Evolutionary conservation across 2,888 invertebrate species (phyloP), one percentile per base, ranked within the genome.

Genomic region (Eustalomyia histrio): DNA sequence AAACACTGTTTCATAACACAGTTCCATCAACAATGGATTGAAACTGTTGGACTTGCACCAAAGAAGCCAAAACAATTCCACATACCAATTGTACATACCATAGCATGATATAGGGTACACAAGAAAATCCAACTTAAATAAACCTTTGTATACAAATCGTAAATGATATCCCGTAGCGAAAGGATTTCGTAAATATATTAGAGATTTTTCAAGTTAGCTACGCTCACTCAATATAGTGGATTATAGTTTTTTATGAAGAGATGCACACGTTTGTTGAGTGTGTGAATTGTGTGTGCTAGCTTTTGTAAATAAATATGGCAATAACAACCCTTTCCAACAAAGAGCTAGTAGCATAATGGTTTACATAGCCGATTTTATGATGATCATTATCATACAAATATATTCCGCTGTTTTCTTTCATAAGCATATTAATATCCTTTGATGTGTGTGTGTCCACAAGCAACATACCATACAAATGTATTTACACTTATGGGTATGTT

Each of bases 131-230:
- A 72, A 65, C 0, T 0, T 0, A 55, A 73, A 68, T 29, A 63
- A 79, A 80, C 80, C 64, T 81, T 71, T 80, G 82, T 83, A 84
- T 75, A 85, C 85, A 86, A 86, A 84, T 86, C 86, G 88, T 88
- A 88, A 89, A 88, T 87, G 88, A 90, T 89, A 86, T 88, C 89
- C 89, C 88, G 88, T 89, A 84, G 89, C 87, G 89, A 89, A 89
- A 89, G 87, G 87, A 87, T 86, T 86, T 85, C 84, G 83, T 85
- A 61, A 73, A 67, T n/a, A 47, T 12, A 10, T 67, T 71, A 52
- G 52, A 58, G 35, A 68, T 72, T 74, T 65, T 61, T 17, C 53
- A 58, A 35, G 64, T 78, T 78, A 67, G 72, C 67, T 50, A 68
- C 67, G 74, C 81, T 75, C 81, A 67, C 74, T 78, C 76, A 78